Percentiles rank a stretch among this genome's conserved stretches.
Evolutionary conservation across 2,113 vertebrate genomes (phyloP).

Genomic region (Dolichotis patagonum): DNA sequence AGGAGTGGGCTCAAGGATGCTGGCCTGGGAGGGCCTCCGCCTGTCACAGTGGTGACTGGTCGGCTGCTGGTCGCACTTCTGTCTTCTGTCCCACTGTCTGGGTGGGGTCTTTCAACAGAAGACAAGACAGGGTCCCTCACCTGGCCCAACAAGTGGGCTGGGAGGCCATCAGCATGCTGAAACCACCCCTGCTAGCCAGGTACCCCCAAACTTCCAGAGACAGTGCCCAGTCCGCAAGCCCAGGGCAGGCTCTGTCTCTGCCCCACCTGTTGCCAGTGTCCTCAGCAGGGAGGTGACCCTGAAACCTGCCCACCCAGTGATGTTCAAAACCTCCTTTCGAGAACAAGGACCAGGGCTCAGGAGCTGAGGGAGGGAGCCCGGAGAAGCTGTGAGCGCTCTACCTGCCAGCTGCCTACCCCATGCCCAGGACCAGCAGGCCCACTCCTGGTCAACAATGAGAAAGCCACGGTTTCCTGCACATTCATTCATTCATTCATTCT

Average conservation of each 20-base stretch:
- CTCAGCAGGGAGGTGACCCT: neutral
- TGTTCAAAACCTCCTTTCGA: neutral
- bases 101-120: neutral
- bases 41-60: too few species aligned
- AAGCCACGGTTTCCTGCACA: neutral
- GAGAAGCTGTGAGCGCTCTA: neutral
- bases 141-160: neutral
- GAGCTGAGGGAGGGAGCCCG: neutral
- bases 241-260: neutral
- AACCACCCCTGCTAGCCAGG: too few species aligned
- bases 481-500: neutral
- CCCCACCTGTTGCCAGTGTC: neutral
- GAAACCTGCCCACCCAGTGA: neutral
- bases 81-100: neutral
- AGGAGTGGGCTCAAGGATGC: too few species aligned
- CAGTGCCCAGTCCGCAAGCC: neutral
- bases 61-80: neutral
- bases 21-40: neutral
- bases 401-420: fast-evolving
- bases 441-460: neutral
- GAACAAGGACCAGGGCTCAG: neutral
- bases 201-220: neutral
- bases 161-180: neutral
- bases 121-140: neutral
- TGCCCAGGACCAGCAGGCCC: neutral